Evolutionary conservation across 2,113 vertebrate species (phyloP).

Genomic region (Datnioides undecimradiatus): DNA sequence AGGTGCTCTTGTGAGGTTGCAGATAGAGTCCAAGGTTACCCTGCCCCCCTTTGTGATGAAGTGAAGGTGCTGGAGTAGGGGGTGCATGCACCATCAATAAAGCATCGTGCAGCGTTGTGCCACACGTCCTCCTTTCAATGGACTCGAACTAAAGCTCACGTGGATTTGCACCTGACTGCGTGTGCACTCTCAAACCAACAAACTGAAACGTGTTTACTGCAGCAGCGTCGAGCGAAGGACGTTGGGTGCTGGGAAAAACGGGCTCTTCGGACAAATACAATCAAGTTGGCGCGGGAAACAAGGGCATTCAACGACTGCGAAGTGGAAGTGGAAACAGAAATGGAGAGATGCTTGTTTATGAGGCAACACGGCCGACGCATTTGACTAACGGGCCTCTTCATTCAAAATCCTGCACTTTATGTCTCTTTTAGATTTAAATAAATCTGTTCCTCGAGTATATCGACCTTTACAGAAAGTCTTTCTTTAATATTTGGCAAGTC

Average conservation of each 20-base stretch:
- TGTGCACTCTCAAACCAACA: too few relatives aligned
- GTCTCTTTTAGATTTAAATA: not conserved
- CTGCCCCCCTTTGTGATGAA: too few relatives aligned
- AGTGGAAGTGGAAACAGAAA: too few relatives aligned
- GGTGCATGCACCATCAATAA: not conserved
- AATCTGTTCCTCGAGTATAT: not conserved
- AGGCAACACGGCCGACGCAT: not conserved
- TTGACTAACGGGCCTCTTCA: not conserved
- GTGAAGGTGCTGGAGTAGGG: too few relatives aligned
- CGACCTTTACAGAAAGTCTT: not conserved
- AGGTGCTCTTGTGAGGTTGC: too few relatives aligned
- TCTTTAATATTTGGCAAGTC: not conserved
- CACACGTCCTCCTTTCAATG: not conserved
- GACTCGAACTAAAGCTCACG: not conserved
- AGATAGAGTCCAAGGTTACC: too few relatives aligned
- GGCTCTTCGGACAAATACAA: not conserved
- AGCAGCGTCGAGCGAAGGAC: not conserved
- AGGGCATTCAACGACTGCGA: not conserved
- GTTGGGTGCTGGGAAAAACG: not conserved
- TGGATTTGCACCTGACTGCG: too few relatives aligned
- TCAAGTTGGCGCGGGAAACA: not conserved
- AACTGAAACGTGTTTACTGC: not conserved
- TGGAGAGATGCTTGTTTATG: conserved; percentile 1
- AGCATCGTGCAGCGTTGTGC: not conserved
- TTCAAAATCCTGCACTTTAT: not conserved